Evolutionary conservation across 2,888 invertebrate species (phyloP), one percentile per base, ranked within the genome.

Genomic region (Apodemia hepburni): DNA sequence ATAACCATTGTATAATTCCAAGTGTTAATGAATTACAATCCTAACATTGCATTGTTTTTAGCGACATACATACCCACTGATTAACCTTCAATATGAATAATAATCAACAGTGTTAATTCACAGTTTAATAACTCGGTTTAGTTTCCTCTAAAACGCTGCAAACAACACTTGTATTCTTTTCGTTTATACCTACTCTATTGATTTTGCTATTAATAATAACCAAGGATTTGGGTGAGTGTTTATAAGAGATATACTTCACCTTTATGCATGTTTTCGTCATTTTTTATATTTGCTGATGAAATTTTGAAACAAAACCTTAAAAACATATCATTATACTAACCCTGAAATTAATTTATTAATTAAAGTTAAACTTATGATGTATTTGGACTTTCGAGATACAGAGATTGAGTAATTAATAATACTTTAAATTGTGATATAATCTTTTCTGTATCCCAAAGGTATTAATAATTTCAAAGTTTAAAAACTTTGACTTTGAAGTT

Each of bases 81-180:
- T 57, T 57, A 62, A 58, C 62, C 62, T 62, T 62, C 62, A 58
- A 45, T 58, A 62, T 47, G 62, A 62, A 49, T 62, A 61, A 45
- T 61, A 47, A 62, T 62, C 47, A 62, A 58, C 33, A 62, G 57
- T 58, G 62, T 58, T 62, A 62, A 62, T 62, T 62, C 62, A 18
- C 58, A 58, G 29, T 62, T 57, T 27, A 57, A 57, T 57, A 57
- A 57, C 54, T 57, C 27, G 15, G 29, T 29, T 57, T 57, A 57
- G 54, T 57, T 57, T 29, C 29, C 29, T 57, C 54, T 57, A 57
- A 57, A 57, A n/a, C 54, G 27, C 54, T 57, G 29, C 29, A 29
- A 57, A 57, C 27, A 29, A 57, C 54, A 57, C 29, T 57, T 57
- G 54, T 57, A 57, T 7, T 15, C 27, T 54, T 22, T 57, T 27